Evolutionary conservation across 2,797 vertebrate species (phyloP), one percentile per base, ranked within the genome.

Genomic region (Helarctos malayanus): DNA sequence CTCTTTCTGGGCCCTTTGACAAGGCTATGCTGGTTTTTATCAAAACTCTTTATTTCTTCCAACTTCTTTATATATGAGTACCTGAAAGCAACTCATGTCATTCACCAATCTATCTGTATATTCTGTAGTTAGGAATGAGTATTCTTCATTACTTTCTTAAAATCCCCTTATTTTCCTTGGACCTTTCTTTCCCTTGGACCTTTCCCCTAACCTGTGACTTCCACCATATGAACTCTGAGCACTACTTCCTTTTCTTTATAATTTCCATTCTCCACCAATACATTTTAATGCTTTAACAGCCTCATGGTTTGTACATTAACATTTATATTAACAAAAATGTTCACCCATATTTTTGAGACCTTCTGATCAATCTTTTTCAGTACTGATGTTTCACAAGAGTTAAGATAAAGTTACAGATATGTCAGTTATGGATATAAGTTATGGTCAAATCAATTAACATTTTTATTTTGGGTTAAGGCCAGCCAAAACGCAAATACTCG

Each of bases 401-500:
- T 94, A 91, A 87, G 35, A 45, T 93, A 61, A 95, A 95, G 21
- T 97, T 97, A 93, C 54, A 69, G 63, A 15, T 91, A 11, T 76
- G 25, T 92, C 79, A 41, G 0, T 94, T 45, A 56, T 69, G 5
- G 21, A 47, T 94, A 21, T 80, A 94, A 86, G 38, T 89, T 96
- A 91, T 32, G 25, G 11, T 85, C 27, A 69, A 69, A 23, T 85
- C 68, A 84, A 25, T 94, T 86, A 76, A 76, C 49, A 91, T 71
- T 88, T 7, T 38, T 91, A 35, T 88, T 85, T 95, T 63, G 71
- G 54, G 15, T 95, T 96, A 96, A 90, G 49, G 4, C 54, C 93
- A 80, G 27, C 56, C 14, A 79, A 82, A 45, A 96, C 91, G 84
- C 41, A 96, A 63, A 41, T 83, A 35, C 65, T 68, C 19, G 16